phyloP scores from a whole-genome alignment of 2,113 vertebrate species.

The Solea senegalensis region DNA sequence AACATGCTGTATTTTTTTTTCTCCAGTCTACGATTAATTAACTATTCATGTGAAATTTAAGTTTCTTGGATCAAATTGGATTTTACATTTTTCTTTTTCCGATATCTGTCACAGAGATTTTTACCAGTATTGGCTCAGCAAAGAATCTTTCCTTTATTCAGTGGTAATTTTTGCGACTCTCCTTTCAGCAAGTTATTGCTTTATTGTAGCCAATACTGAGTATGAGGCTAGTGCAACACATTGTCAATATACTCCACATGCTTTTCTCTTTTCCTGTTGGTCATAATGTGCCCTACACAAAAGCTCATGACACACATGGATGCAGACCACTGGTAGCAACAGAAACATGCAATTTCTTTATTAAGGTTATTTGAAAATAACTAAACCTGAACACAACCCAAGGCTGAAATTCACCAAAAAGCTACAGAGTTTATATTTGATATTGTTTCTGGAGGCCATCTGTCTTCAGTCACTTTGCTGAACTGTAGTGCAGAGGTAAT shows the following conservation, averaged over 20 bases:
- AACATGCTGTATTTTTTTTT: too few species aligned
- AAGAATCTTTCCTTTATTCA: slow-evolving; percentile 39
- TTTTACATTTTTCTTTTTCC: too few species aligned
- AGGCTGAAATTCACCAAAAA: slow-evolving; percentile 6
- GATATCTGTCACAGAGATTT: too few species aligned
- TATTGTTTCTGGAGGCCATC: neutral
- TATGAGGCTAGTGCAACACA: slow-evolving; percentile 55
- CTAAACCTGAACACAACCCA: slow-evolving; percentile 26
- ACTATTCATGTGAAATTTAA: too few species aligned
- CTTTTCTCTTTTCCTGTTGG: slow-evolving; percentile 56
- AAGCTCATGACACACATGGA: slow-evolving; percentile 55
- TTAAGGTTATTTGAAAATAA: slow-evolving; percentile 51
- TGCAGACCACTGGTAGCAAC: slow-evolving; percentile 34
- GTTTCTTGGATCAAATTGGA: too few species aligned
- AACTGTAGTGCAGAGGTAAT: slow-evolving; percentile 11
- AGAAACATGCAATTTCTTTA: slow-evolving; percentile 33
- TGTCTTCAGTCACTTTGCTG: too few species aligned
- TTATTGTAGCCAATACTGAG: slow-evolving; percentile 58
- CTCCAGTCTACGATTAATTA: too few species aligned
- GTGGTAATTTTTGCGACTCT: slow-evolving; percentile 27
- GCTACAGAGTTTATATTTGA: slow-evolving; percentile 2
- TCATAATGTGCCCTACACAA: slow-evolving; percentile 62
- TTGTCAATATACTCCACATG: slow-evolving; percentile 36
- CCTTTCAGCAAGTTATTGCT: slow-evolving; percentile 50
- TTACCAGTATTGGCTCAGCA: neutral